These are phyloP conservation scores for Sardina pilchardus DNA, from an alignment of 2,113 vertebrate species.

Conservation along the genomic window DNA sequence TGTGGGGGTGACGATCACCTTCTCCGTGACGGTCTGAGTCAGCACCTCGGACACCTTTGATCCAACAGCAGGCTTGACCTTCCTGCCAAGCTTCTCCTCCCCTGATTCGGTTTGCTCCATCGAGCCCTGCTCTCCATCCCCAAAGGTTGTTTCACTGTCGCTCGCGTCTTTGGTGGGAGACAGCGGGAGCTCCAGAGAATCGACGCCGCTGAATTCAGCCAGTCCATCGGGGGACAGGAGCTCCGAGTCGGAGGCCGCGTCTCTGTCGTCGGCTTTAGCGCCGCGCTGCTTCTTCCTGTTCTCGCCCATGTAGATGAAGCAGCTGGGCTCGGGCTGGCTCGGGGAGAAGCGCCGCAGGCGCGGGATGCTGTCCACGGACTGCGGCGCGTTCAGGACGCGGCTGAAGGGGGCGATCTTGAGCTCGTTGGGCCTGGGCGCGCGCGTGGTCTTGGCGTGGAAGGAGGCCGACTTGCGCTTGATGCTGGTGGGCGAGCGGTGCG, in stretches of 20 bases:
- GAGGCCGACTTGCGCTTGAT: conserved; percentile 84
- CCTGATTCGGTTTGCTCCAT: conserved; percentile 19
- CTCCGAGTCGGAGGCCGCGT: conserved; percentile 60
- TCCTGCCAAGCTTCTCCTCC: conserved; percentile 45
- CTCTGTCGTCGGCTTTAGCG: conserved; percentile 58
- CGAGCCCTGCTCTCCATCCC: conserved; percentile 37
- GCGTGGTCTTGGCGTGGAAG: conserved; percentile 83
- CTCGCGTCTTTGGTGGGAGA: conserved; percentile 52
- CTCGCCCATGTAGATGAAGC: conserved; percentile 90
- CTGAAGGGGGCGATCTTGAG: conserved; percentile 90
- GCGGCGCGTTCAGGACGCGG: conserved; percentile 86
- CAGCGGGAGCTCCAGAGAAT: conserved; percentile 23
- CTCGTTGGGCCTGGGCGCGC: conserved; percentile 87
- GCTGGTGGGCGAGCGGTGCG: conserved; percentile 84
- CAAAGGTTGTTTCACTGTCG: conserved; percentile 33
- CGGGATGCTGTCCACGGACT: conserved; percentile 95
- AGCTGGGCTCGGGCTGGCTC: conserved; percentile 82
- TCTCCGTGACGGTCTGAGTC: conserved; percentile 83
- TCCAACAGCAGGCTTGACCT: conserved; percentile 75
- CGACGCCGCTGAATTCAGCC: conserved; percentile 42
- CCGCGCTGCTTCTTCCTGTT: conserved; percentile 61
- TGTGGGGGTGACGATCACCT: conserved; percentile 80
- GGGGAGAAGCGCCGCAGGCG: conserved; percentile 90
- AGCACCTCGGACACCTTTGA: conserved; percentile 84
- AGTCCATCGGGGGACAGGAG: conserved; percentile 63